These are phyloP conservation scores for Phaethon lepturus DNA, from an alignment of 2,113 vertebrate genomes.

Conservation along the genomic window DNA sequence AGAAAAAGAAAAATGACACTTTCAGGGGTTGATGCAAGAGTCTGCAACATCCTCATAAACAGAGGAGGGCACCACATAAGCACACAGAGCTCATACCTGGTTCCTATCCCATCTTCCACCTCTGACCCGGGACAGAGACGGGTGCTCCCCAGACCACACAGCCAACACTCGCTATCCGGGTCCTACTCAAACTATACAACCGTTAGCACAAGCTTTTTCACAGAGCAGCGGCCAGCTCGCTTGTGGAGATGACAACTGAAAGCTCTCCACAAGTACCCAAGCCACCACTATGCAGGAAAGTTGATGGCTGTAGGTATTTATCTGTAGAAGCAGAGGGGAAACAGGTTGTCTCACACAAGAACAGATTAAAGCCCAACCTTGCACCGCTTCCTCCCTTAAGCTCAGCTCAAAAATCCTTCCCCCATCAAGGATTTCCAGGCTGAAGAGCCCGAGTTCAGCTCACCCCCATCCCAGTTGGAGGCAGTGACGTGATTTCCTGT, in stretches of 20 bases:
- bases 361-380: background rate
- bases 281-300: background rate
- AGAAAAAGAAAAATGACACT: background rate
- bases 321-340: background rate
- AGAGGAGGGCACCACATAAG: background rate
- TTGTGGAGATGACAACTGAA: background rate
- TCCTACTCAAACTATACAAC: background rate
- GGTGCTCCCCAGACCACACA: background rate
- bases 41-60: background rate
- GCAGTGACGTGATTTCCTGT: background rate
- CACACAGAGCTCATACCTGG: background rate
- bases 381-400: background rate
- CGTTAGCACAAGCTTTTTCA: background rate
- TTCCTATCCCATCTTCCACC: background rate
- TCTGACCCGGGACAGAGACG: background rate
- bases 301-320: fast-evolving
- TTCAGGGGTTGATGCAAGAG: background rate
- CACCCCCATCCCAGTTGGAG: background rate
- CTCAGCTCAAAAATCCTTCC: background rate
- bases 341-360: background rate
- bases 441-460: background rate
- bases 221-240: fast-evolving
- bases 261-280: background rate
- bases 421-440: background rate
- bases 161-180: background rate